Percentiles rank a stretch among this genome's conserved stretches.
phyloP scores from a whole-genome alignment of 2,888 invertebrate species.

The Eudasyphora cyanicolor region DNA sequence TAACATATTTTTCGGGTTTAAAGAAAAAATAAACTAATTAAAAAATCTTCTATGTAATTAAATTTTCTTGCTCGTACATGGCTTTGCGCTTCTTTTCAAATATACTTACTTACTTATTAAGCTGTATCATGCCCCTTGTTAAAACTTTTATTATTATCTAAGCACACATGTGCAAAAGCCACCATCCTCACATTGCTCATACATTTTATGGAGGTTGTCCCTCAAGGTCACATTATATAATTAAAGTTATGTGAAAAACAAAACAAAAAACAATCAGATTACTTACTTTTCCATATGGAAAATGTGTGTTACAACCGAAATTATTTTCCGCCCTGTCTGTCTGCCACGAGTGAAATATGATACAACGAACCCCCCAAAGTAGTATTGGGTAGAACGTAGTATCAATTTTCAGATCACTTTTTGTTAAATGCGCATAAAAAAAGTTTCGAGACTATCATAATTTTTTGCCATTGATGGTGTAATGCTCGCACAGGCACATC shows the following conservation, averaged over 20 bases:
- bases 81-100: no score
- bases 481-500: background rate
- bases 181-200: background rate
- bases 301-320: background rate
- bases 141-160: no score
- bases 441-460: slow-evolving; percentile 21
- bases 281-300: background rate
- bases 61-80: no score
- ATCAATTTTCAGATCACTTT: slow-evolving; percentile 5
- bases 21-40: no score
- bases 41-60: no score
- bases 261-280: background rate
- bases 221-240: background rate
- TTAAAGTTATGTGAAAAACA: background rate
- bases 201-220: background rate
- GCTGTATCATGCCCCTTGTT: no score
- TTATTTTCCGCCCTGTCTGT: background rate
- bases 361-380: background rate
- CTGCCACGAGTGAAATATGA: background rate
- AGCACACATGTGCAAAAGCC: no score
- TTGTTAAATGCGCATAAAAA: background rate
- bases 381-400: no score
- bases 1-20: no score
- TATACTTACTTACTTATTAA: no score
- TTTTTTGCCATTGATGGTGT: background rate